phyloP scores from a whole-genome alignment of 37 sponge, comb jelly and placozoan genomes.

The Ephydatia muelleri region DNA sequence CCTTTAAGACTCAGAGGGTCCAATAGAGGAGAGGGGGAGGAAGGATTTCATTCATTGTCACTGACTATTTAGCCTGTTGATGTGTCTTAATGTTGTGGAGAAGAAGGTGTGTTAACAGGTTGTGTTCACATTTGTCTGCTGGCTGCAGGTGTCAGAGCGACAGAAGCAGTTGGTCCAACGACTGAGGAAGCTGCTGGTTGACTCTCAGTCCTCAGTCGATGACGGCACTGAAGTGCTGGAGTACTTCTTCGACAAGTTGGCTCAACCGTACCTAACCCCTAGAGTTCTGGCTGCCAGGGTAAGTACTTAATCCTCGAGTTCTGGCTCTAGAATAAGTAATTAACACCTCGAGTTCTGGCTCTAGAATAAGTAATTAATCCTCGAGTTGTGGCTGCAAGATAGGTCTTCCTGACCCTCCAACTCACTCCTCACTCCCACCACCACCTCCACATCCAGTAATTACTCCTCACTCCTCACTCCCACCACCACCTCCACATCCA shows the following conservation, averaged over 20 bases:
- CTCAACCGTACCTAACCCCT: slow-evolving; percentile 36
- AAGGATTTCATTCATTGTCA: too few relatives aligned
- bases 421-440: too few relatives aligned
- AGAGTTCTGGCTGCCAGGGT: slow-evolving; percentile 65
- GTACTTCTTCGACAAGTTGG: slow-evolving; percentile 74
- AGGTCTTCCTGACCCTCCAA: too few relatives aligned
- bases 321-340: too few relatives aligned
- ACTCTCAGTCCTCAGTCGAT: slow-evolving; percentile 19
- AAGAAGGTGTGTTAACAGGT: neutral
- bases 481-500: neutral
- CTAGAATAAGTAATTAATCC: too few relatives aligned
- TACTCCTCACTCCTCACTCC: too few relatives aligned
- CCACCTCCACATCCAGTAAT: neutral
- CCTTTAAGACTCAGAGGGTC: too few relatives aligned
- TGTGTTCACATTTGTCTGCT: neutral
- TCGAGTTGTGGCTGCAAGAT: too few relatives aligned
- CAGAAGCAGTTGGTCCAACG: slow-evolving; percentile 60
- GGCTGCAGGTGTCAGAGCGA: slow-evolving; percentile 45
- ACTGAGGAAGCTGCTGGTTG: slow-evolving; percentile 48
- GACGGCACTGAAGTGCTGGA: slow-evolving; percentile 50
- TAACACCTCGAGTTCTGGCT: too few relatives aligned
- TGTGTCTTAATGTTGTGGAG: neutral
- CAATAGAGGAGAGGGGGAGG: neutral
- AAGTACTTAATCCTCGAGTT: neutral
- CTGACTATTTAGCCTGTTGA: too few relatives aligned